Percentiles rank a stretch among this genome's conserved stretches.
phyloP scores from a whole-genome alignment of 2,113 vertebrate genomes.

The Aspidoscelis tigris region DNA sequence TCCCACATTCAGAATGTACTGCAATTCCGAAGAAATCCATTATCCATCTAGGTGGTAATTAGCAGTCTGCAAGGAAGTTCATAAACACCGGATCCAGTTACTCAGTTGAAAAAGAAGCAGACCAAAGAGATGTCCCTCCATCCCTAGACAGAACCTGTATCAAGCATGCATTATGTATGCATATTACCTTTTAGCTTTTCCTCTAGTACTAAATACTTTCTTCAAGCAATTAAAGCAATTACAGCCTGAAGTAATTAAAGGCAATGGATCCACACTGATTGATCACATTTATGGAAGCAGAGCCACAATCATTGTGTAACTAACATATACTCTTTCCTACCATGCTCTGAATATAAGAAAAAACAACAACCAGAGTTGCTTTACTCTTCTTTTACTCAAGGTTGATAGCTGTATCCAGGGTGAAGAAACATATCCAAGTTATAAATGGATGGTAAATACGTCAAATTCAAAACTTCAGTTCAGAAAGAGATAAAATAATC shows the following conservation, averaged over 20 bases:
- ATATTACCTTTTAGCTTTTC: slow-evolving; percentile 1
- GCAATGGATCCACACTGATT: not conserved
- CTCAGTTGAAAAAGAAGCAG: no score
- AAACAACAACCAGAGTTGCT: not conserved
- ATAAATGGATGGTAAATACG: slow-evolving; percentile 20
- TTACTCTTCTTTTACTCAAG: not conserved
- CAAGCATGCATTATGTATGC: not conserved
- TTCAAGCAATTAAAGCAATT: slow-evolving; percentile 19
- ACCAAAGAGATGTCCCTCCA: no score
- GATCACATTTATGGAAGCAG: slow-evolving; percentile 3
- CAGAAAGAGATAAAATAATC: slow-evolving; percentile 20
- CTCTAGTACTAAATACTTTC: not conserved
- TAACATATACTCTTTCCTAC: not conserved
- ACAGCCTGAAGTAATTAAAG: slow-evolving; percentile 19
- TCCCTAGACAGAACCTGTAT: not conserved
- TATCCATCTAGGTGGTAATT: no score
- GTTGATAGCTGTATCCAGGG: not conserved
- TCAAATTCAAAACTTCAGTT: not conserved
- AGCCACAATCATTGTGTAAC: not conserved
- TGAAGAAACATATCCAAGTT: not conserved
- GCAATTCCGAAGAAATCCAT: no score
- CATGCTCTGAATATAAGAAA: not conserved
- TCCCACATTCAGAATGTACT: no score
- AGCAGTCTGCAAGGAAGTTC: no score
- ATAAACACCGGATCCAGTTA: no score